A percentile compares a stretch with the other conserved stretches of the same genome.
These are phyloP conservation scores for Phrynosoma blainvillii DNA, from an alignment of 2,113 vertebrate genomes.

Conservation along the genomic window DNA sequence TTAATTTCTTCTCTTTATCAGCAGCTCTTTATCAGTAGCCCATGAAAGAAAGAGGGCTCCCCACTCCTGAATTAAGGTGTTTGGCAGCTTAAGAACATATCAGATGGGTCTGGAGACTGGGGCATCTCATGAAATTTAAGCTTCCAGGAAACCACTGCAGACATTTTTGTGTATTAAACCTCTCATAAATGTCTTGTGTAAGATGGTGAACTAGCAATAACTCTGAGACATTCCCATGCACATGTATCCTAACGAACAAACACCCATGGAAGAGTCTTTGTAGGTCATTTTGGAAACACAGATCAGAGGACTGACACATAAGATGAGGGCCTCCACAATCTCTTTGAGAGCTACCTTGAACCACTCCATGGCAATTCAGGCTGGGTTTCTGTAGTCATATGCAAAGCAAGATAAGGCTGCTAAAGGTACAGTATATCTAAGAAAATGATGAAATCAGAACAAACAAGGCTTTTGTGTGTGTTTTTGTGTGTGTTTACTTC, in stretches of 20 bases:
- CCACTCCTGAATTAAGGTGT: neutral
- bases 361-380: neutral
- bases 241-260: neutral
- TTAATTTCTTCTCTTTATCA: neutral
- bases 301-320: neutral
- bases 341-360: neutral
- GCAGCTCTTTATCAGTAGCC: neutral
- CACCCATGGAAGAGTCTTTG: too few species aligned
- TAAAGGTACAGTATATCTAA: neutral
- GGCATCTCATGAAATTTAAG: neutral
- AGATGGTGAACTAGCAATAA: neutral
- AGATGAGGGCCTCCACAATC: neutral
- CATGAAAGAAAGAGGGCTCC: neutral
- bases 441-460: neutral
- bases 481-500: neutral
- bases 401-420: neutral
- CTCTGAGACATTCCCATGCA: neutral
- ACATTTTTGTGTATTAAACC: neutral
- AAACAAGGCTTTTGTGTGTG: neutral
- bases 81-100: neutral
- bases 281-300: conserved; percentile 20
- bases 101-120: too few species aligned
- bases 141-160: neutral
- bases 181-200: neutral
- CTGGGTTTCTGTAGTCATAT: neutral